phyloP scores from a whole-genome alignment of 2,888 invertebrate species.

The Endomychus coccineus region DNA sequence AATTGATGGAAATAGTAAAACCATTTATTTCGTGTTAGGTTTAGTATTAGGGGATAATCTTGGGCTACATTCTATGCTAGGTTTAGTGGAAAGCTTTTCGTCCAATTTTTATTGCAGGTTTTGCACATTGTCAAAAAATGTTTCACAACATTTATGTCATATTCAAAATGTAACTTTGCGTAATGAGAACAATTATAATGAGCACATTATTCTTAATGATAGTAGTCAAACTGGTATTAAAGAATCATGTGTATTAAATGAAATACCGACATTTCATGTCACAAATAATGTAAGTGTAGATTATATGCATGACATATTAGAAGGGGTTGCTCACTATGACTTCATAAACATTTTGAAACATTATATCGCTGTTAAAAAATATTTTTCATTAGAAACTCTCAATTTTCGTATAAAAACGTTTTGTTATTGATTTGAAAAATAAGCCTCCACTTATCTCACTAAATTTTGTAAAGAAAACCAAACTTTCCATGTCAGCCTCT shows the following conservation, averaged over 20 bases:
- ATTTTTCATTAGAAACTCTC: too few species aligned
- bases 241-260: conserved; percentile 25
- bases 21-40: conserved; percentile 15
- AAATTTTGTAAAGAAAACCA: too few species aligned
- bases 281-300: too few species aligned
- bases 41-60: conserved; percentile 23
- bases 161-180: neutral
- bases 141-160: neutral
- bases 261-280: conserved; percentile 24
- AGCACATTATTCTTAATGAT: conserved; percentile 5
- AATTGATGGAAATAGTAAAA: conserved; percentile 9
- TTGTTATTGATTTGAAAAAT: too few species aligned
- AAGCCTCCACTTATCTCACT: too few species aligned
- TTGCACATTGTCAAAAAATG: conserved; percentile 20
- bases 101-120: conserved; percentile 25
- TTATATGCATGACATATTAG: too few species aligned
- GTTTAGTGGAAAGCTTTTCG: conserved; percentile 25
- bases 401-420: too few species aligned
- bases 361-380: too few species aligned
- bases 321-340: too few species aligned
- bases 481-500: too few species aligned
- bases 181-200: neutral
- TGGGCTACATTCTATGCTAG: conserved; percentile 23
- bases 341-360: too few species aligned
- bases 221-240: conserved; percentile 20